These are phyloP conservation scores for Oscheius myriophilus DNA, from an alignment of 2,888 invertebrate genomes.

Conservation along the genomic window DNA sequence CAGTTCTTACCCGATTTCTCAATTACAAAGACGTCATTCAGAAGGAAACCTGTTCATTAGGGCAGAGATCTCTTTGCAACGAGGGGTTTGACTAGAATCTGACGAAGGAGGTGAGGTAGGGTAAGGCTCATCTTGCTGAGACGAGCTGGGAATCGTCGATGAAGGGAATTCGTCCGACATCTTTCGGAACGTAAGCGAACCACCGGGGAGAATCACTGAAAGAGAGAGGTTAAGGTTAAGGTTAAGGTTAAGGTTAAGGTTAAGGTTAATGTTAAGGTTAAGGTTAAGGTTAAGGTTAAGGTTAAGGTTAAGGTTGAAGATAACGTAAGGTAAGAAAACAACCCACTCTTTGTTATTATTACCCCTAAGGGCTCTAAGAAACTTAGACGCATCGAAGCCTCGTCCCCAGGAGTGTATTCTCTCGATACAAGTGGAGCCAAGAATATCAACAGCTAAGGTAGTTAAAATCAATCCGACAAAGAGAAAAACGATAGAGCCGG, in stretches of 20 bases:
- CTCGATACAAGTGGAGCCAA: constrained; percentile 60
- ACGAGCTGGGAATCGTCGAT: constrained; percentile 53
- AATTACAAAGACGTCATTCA: too few species aligned
- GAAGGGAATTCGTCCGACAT: constrained; percentile 58
- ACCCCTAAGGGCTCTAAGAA: constrained; percentile 42
- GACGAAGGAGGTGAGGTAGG: too few species aligned
- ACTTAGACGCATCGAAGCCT: constrained; percentile 47
- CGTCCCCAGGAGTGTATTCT: constrained; percentile 59
- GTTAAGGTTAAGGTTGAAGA: not conserved
- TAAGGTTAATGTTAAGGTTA: not conserved
- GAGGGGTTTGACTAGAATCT: too few species aligned
- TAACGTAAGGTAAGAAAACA: not conserved
- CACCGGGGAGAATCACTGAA: constrained; percentile 37
- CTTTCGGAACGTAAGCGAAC: constrained; percentile 62
- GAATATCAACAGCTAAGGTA: constrained; percentile 56
- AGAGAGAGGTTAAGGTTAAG: constrained; percentile 2
- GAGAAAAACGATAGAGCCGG: constrained; percentile 66
- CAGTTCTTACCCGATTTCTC: too few species aligned
- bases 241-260: not conserved
- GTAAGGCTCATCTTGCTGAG: not conserved
- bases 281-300: not conserved
- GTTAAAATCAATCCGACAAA: constrained; percentile 65
- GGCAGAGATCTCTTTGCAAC: too few species aligned
- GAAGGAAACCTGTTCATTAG: too few species aligned
- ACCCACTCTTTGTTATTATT: constrained; percentile 26